Conservation (phyloP, 2,113 vertebrate species). For the Proteles cristata region DNA sequence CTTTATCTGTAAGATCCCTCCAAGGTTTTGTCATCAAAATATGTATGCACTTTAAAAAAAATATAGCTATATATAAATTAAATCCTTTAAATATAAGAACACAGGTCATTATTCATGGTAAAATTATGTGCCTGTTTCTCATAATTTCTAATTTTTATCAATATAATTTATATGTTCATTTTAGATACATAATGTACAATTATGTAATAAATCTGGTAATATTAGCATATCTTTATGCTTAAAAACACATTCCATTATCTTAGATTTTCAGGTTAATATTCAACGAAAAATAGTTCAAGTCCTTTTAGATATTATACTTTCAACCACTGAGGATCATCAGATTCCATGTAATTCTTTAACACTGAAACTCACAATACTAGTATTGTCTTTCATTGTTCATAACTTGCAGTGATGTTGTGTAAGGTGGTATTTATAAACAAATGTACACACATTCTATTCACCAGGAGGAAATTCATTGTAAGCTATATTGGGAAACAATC, state of each 20-base stretch:
- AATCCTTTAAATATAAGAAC: neutral
- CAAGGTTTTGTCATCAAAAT: neutral
- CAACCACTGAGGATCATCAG: neutral
- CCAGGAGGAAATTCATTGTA: neutral
- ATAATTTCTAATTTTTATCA: neutral
- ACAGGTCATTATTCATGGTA: neutral
- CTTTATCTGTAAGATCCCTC: neutral
- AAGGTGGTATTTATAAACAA: constrained; percentile 1
- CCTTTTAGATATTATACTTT: neutral
- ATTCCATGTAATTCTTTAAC: neutral
- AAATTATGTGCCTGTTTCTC: neutral
- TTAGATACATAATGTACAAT: neutral
- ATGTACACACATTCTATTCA: neutral
- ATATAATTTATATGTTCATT: neutral
- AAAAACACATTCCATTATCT: neutral
- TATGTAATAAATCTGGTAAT: neutral
- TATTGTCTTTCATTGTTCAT: neutral
- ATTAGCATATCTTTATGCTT: neutral
- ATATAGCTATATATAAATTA: neutral
- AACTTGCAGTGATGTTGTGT: neutral
- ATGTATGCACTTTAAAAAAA: neutral
- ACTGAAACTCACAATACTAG: neutral
- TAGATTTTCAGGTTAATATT: neutral
- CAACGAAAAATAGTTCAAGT: neutral
- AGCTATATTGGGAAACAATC: neutral